phyloP scores from a whole-genome alignment of 2,113 vertebrate species.

The Chauna torquata region DNA sequence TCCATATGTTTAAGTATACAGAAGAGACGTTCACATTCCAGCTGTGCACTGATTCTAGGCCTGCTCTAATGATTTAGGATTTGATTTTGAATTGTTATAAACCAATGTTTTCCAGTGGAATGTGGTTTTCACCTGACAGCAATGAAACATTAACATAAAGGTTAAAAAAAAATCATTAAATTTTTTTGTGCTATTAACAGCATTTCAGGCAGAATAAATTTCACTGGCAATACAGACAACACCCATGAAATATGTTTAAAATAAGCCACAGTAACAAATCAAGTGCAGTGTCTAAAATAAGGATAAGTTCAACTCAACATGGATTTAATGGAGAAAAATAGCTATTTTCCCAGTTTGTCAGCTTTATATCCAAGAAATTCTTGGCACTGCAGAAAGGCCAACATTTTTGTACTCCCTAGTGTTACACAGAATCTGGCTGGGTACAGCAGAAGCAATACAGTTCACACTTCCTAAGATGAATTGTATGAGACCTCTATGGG shows the following conservation, averaged over 20 bases:
- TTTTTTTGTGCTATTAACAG: neutral
- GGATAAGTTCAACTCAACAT: neutral
- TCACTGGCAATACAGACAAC: neutral
- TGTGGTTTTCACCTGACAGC: neutral
- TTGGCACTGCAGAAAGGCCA: neutral
- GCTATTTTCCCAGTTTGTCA: neutral
- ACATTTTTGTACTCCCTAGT: neutral
- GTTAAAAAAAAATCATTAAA: neutral
- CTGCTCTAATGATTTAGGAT: neutral
- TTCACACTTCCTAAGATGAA: neutral
- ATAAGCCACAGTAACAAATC: neutral
- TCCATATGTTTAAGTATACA: rapidly evolving
- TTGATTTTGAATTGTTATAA: neutral
- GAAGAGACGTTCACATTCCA: neutral
- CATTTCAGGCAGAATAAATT: neutral
- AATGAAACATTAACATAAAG: neutral
- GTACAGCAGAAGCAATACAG: neutral
- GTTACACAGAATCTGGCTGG: neutral
- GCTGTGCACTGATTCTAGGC: neutral
- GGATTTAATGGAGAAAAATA: too few species aligned
- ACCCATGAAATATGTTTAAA: neutral
- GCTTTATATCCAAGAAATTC: neutral
- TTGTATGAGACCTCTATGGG: neutral
- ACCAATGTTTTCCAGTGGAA: neutral
- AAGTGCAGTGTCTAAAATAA: neutral